These are phyloP conservation scores for Dendrolimus pini DNA, from an alignment of 2,888 invertebrate genomes.

Conservation along the genomic window DNA sequence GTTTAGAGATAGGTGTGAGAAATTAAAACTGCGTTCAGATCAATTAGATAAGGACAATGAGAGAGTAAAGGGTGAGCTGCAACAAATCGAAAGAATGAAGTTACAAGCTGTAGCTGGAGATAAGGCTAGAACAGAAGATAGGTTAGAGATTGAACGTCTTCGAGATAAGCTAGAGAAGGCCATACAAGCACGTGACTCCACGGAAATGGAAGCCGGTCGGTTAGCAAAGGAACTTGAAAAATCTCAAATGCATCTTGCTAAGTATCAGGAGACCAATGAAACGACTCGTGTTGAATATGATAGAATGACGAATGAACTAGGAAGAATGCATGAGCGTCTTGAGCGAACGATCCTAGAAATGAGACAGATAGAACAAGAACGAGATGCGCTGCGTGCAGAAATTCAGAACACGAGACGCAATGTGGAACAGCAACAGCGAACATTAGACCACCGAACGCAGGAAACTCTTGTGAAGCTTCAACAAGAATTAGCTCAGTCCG, in stretches of 20 bases:
- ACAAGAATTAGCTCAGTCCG: conserved; percentile 83
- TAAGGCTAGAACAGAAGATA: conserved; percentile 80
- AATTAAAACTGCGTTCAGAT: conserved; percentile 83
- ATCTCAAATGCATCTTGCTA: conserved; percentile 88
- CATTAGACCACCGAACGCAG: conserved; percentile 81
- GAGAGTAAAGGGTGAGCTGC: conserved; percentile 63
- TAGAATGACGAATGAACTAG: conserved; percentile 87
- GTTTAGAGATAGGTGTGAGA: conserved; percentile 90
- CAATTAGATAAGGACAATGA: conserved; percentile 80
- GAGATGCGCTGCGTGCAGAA: conserved; percentile 83
- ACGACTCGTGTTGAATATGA: conserved; percentile 90
- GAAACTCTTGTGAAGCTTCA: conserved; percentile 84
- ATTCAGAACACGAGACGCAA: conserved; percentile 80
- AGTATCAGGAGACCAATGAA: conserved; percentile 90
- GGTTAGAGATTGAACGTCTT: conserved; percentile 88
- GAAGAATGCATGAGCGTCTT: conserved; percentile 87
- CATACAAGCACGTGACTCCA: conserved; percentile 86
- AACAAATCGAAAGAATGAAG: conserved; percentile 86
- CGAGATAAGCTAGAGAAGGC: conserved; percentile 92
- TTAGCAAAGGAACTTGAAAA: conserved; percentile 91
- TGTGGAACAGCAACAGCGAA: conserved; percentile 80
- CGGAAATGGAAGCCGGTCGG: conserved; percentile 90
- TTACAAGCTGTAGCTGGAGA: conserved; percentile 81
- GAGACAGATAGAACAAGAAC: conserved; percentile 83
- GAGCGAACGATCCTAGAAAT: conserved; percentile 84